Conservation (phyloP, 1,140 invertebrate species). For the Aricia agestis region DNA sequence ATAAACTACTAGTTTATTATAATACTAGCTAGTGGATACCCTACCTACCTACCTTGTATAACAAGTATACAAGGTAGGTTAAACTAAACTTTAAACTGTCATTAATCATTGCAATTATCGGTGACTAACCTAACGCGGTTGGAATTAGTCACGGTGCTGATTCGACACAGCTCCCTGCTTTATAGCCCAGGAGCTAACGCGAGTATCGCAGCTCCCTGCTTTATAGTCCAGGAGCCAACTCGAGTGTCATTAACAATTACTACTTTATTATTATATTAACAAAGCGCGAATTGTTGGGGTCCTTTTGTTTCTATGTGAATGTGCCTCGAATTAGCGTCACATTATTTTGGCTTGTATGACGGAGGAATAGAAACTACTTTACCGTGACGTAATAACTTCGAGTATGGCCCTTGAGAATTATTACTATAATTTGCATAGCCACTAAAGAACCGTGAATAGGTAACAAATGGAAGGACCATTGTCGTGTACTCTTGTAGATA, state of each 20-base stretch:
- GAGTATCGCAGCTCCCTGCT: constrained; percentile 38
- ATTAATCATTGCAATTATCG: constrained; percentile 12
- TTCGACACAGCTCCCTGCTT: constrained; percentile 52
- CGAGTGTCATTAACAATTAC: constrained; percentile 62
- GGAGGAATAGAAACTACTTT: constrained; percentile 15
- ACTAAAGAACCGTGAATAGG: constrained; percentile 29
- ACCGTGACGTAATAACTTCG: constrained; percentile 18
- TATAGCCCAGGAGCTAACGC: constrained; percentile 45
- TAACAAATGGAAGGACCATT: constrained; percentile 34
- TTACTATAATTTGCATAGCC: constrained; percentile 52
- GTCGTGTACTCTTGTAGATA: constrained; percentile 25
- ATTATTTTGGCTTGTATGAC: constrained; percentile 22
- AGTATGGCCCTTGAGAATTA: constrained; percentile 36
- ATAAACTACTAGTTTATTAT: too few relatives aligned
- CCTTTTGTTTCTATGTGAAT: constrained; percentile 63
- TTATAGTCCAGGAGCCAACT: constrained; percentile 50
- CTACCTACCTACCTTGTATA: too few relatives aligned
- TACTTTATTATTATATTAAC: constrained; percentile 66
- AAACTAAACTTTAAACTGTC: neutral
- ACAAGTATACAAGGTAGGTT: too few relatives aligned
- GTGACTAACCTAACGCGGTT: neutral
- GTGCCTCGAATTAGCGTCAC: constrained; percentile 19
- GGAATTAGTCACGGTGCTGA: constrained; percentile 33
- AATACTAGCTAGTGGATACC: too few relatives aligned
- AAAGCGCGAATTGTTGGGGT: constrained; percentile 49